Evolutionary conservation across 2,797 vertebrate genomes (phyloP), one percentile per base, ranked within the genome.

Genomic region (Tragelaphus oryx): DNA sequence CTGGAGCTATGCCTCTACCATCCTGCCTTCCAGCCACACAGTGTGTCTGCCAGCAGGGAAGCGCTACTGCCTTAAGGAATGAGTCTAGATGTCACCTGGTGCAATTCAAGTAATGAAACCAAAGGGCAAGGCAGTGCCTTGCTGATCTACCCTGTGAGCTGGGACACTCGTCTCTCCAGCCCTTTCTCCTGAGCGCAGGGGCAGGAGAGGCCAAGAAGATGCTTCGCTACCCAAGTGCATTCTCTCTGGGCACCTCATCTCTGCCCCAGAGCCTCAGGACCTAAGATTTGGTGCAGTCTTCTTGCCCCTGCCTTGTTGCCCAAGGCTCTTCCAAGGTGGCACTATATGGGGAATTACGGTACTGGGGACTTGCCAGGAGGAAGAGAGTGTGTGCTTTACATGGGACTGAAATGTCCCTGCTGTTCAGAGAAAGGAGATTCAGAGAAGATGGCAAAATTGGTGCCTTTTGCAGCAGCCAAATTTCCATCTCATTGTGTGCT

Each of bases 291-390:
- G 30, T 65, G n/a, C 16, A 57, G 12, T 16, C n/a, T 50, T 81
- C 33, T 48, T 81, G 44, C 3, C 33, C 65, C 57, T 22, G 81
- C 71, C 26, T 65, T 57, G 24, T 65, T 92, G 46, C 59, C 33
- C 5, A 37, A 90, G 80, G 59, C 37, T 59, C 81, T 93, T 88
- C 89, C 8, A 44, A 82, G 87, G 76, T 54, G 83, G 50, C 78
- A 62, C 54, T 96, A 62, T 59, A 60, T 87, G 82, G 81, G 79
- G n/a, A 97, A 93, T 78, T 94, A 95, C 3, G 20, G 93, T 91
- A 97, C 30, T 94, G 83, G 89, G 88, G 48, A 84, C 81, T 83
- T 87, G 97, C 97, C 97, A 97, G 65, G 81, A 95, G 96, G 97
- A 97, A 97, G 89, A 94, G 54, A 55, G 37, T 78, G 20, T 92